Percentiles rank a stretch among this genome's conserved stretches.
phyloP scores from a whole-genome alignment of 2,797 vertebrate species.

The Spizella passerina region DNA sequence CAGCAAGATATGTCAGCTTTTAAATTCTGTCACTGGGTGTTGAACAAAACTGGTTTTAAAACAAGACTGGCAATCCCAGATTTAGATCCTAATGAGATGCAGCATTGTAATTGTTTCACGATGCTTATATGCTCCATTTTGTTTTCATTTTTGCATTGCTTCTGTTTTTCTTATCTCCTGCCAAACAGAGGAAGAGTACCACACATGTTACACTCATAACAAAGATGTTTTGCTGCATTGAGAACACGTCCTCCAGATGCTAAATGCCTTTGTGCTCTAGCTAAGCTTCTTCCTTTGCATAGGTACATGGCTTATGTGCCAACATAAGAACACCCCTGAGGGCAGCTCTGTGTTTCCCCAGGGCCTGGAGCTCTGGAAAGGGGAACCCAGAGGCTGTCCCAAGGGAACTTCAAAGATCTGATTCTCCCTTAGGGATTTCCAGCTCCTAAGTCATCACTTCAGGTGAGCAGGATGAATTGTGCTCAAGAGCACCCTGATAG shows the following conservation, averaged over 20 bases:
- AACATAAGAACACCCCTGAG: fast-evolving
- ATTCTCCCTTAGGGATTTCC: not conserved
- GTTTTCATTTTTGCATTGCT: conserved; percentile 61
- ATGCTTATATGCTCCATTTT: conserved; percentile 51
- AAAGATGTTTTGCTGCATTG: conserved; percentile 13
- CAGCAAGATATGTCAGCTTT: conserved; percentile 64
- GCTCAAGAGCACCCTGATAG: not conserved
- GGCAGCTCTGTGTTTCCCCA: not conserved
- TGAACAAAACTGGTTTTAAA: conserved; percentile 58
- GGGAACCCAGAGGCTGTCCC: not conserved
- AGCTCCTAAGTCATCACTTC: not conserved
- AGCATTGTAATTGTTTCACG: conserved; percentile 47
- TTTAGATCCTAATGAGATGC: conserved; percentile 47
- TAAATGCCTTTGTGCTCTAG: not conserved
- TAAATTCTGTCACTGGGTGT: conserved; percentile 57
- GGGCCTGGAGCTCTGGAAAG: not conserved
- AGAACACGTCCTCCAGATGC: conserved; percentile 42
- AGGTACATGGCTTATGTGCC: not conserved
- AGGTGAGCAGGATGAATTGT: not conserved
- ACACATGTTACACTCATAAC: conserved; percentile 23
- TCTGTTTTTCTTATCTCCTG: conserved; percentile 65
- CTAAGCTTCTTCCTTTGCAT: not conserved
- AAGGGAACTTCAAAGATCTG: not conserved
- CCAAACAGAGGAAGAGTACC: conserved; percentile 55
- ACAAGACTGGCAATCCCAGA: conserved; percentile 51